phyloP scores from a whole-genome alignment of 2,113 vertebrate species.

The Hystrix cristata region DNA sequence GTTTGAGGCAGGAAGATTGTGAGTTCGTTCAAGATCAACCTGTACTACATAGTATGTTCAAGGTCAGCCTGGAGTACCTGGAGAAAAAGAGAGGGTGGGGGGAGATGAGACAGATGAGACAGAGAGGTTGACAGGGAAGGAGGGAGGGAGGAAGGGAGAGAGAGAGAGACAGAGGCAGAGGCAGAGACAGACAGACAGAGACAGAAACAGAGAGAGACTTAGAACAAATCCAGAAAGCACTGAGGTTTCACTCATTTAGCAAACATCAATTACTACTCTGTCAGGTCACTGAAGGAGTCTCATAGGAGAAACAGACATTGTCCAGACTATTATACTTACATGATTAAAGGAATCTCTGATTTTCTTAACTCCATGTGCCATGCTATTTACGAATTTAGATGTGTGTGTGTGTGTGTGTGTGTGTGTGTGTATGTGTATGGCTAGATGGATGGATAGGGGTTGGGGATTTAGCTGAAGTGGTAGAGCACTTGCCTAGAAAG shows the following conservation, averaged over 20 bases:
- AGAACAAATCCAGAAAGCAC: background rate
- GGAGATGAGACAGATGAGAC: background rate
- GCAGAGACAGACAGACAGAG: too few relatives aligned
- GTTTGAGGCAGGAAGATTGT: background rate
- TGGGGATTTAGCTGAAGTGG: too few relatives aligned
- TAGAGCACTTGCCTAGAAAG: too few relatives aligned
- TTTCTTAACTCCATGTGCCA: background rate
- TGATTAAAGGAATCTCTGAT: background rate
- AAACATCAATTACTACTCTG: background rate
- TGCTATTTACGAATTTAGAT: background rate
- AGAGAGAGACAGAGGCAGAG: background rate
- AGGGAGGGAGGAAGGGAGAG: background rate
- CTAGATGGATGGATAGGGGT: too few relatives aligned
- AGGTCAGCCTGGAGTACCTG: too few relatives aligned
- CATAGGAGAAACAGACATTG: background rate
- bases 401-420: too few relatives aligned
- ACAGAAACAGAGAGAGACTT: too few relatives aligned
- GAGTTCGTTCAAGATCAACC: background rate
- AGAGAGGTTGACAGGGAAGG: too few relatives aligned
- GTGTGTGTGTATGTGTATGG: background rate
- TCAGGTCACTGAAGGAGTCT: conserved; percentile 4
- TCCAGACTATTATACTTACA: background rate
- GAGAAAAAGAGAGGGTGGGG: too few relatives aligned
- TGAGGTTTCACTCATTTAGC: background rate
- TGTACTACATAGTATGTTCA: background rate